Base-by-base conservation (phyloP, 2,888 invertebrate genomes). In the Diloba caeruleocephala region DNA sequence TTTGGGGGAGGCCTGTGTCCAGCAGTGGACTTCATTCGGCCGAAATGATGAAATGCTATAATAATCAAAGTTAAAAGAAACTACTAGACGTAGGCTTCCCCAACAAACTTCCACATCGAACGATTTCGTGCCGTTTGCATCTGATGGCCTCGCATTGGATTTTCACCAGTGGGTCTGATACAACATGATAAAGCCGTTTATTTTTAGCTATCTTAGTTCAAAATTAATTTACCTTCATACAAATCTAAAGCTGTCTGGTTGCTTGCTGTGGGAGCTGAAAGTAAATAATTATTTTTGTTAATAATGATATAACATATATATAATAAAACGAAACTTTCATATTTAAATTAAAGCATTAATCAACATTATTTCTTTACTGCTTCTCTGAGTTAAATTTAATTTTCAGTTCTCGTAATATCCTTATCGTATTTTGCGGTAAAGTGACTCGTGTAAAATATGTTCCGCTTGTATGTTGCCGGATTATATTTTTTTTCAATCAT, bases 211-310 rank as follows among this genome's bases (percentile, higher is more conserved):
- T 17, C 0, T 2, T 9, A 0, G 5, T 21, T 1, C 5, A 21
- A 29, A 31, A 36, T 23, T 13, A 52, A 44, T 85, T 79, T 77
- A 92, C 92, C 89, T 84, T 95, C 94, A 83, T 95, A 95, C 82
- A 95, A 92, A 86, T 95, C 95, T 83, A 96, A 87, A 77, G 95
- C 94, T 60, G 95, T 94, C 71, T 94, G 94, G 75, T 95, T 95
- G 80, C 94, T 93, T 61, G 95, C 84, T 75, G 95, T 90, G 66
- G 96, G 96, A 86, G 96, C 96, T 96, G 95, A 72, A 96, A 96
- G 76, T 71, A 84, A 85, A 84, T 85, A 39, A 15, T 25, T 1
- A 43, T 1, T 13, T 39, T 3, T 50, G 28, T 1, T 28, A 29
- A 12, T 17, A 19, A 23, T n/a, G n/a, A n/a, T n/a, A n/a, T 29